Conservation (phyloP, 92 coral and sea anemone genomes). For the Phymanthus crucifer region DNA sequence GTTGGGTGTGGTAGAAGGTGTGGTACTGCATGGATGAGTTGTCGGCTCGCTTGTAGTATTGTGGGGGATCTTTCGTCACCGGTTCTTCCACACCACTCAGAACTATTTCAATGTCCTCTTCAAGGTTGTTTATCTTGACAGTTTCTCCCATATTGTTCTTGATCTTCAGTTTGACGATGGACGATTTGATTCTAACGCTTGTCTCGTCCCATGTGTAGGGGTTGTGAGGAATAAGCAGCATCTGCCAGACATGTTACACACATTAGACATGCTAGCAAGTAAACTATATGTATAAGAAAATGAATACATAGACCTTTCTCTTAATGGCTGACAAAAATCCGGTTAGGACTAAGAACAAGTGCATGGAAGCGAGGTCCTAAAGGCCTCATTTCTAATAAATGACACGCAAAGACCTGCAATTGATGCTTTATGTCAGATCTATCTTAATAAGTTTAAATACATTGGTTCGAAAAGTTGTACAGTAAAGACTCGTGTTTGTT, state of each 20-base stretch:
- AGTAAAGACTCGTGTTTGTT: no score
- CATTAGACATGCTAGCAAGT: neutral
- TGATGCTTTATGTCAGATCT: no score
- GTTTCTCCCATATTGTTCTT: slow-evolving; percentile 29
- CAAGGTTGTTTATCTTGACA: slow-evolving; percentile 51
- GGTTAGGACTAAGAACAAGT: no score
- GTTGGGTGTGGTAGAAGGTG: slow-evolving; percentile 34
- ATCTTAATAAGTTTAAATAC: no score
- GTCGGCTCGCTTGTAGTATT: slow-evolving; percentile 49
- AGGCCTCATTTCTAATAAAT: no score
- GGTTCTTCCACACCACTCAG: slow-evolving; percentile 41
- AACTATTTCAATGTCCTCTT: slow-evolving; percentile 62
- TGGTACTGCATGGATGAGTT: slow-evolving; percentile 70
- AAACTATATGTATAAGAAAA: no score
- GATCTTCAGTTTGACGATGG: slow-evolving; percentile 45
- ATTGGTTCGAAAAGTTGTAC: no score
- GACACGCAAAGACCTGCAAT: no score
- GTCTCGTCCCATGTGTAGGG: slow-evolving; percentile 71
- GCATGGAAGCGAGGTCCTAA: no score
- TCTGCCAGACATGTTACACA: slow-evolving; percentile 12
- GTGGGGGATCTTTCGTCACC: neutral
- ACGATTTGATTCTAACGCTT: slow-evolving; percentile 39
- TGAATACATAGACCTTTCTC: no score
- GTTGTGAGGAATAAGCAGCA: slow-evolving; percentile 42
- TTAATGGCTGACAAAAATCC: no score